Evolutionary conservation across 2,113 vertebrate genomes (phyloP).

Genomic region (Rhinopithecus roxellana): DNA sequence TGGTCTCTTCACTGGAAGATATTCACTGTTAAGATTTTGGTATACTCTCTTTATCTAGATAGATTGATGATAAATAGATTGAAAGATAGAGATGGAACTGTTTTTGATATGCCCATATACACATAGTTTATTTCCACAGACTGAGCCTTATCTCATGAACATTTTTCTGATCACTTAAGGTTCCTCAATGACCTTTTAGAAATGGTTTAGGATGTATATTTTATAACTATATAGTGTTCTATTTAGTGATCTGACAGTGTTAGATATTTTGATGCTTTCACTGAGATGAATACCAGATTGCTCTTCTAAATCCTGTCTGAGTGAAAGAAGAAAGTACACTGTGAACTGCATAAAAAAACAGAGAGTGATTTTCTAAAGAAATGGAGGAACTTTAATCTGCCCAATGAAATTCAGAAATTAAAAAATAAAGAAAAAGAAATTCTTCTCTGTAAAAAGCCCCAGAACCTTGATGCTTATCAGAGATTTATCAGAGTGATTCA

Average conservation of each 20-base stretch:
- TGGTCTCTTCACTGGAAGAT: not conserved
- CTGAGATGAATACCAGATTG: not conserved
- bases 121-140: not conserved
- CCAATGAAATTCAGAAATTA: not conserved
- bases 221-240: not conserved
- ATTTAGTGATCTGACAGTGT: not conserved
- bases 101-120: not conserved
- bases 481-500: not conserved
- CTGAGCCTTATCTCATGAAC: not conserved
- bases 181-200: not conserved
- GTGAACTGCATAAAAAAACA: not conserved
- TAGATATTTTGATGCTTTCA: not conserved
- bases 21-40: constrained; percentile 3
- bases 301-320: not conserved
- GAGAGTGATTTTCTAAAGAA: constrained; percentile 23
- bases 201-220: not conserved
- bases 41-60: not conserved
- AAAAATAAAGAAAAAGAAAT: not conserved
- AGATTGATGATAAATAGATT: not conserved
- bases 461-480: not conserved
- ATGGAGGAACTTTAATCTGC: not conserved
- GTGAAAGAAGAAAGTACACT: not conserved
- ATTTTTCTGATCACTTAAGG: constrained; percentile 2
- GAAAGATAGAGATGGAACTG: not conserved
- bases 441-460: not conserved